Evolutionary conservation across 2,888 invertebrate genomes (phyloP).

Genomic region (Hecatera dysodea): DNA sequence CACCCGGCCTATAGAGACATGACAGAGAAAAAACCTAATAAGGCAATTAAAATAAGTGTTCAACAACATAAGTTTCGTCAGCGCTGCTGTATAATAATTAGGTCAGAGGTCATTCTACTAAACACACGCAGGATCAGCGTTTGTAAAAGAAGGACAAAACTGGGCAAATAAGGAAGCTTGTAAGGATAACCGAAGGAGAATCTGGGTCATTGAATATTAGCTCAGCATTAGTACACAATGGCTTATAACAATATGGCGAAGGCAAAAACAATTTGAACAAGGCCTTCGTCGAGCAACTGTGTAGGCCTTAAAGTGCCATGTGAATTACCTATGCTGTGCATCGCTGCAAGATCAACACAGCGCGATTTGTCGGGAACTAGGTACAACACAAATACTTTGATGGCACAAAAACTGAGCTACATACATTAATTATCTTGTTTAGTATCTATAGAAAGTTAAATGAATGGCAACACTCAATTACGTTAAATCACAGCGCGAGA

Average conservation of each 20-base stretch:
- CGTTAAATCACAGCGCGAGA: conserved; percentile 55
- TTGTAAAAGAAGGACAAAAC: conserved; percentile 34
- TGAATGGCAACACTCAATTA: conserved; percentile 54
- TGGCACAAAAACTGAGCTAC: not conserved
- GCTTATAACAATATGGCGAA: conserved; percentile 79
- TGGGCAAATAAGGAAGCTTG: conserved; percentile 50
- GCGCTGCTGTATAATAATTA: conserved; percentile 29
- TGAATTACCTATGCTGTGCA: conserved; percentile 74
- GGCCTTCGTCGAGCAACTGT: conserved; percentile 72
- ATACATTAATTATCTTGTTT: conserved; percentile 22
- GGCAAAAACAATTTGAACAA: conserved; percentile 82
- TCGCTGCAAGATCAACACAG: conserved; percentile 52
- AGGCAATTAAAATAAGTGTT: conserved; percentile 63
- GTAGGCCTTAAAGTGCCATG: conserved; percentile 67
- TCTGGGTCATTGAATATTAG: conserved; percentile 79
- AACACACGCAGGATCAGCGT: conserved; percentile 15
- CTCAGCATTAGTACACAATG: conserved; percentile 80
- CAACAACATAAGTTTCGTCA: conserved; percentile 37
- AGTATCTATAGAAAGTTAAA: conserved; percentile 25
- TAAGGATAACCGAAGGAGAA: conserved; percentile 70
- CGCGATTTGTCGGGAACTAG: not conserved
- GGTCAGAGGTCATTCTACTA: conserved; percentile 36
- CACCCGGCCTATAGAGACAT: conserved; percentile 75
- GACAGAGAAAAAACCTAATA: conserved; percentile 72
- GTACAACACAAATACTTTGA: conserved; percentile 9